Percentiles rank a stretch among this genome's conserved stretches.
Evolutionary conservation across 2,888 invertebrate genomes (phyloP).

Genomic region (Andrena marginata): DNA sequence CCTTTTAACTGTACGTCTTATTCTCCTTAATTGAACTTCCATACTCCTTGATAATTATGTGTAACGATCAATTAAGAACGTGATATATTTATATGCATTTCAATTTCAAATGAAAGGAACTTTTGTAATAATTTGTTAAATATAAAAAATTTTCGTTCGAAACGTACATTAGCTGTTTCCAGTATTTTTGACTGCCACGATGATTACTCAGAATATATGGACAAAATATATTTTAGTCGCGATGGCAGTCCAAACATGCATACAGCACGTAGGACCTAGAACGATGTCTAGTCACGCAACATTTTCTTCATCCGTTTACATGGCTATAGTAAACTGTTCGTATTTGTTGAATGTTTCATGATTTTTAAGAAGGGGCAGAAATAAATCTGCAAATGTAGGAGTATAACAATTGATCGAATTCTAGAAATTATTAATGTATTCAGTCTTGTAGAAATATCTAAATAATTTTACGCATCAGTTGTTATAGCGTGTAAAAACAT

Average conservation of each 20-base stretch:
- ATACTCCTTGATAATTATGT: slow-evolving; percentile 52
- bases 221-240: slow-evolving; percentile 15
- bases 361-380: slow-evolving; percentile 17
- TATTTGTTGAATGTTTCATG: slow-evolving; percentile 38
- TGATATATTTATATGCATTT: slow-evolving; percentile 45
- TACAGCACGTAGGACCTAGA: slow-evolving; percentile 17
- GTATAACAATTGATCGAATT: slow-evolving; percentile 24
- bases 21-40: slow-evolving; percentile 61
- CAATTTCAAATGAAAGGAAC: slow-evolving; percentile 43
- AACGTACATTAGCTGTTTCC: slow-evolving; percentile 24
- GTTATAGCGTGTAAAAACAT: slow-evolving; percentile 34
- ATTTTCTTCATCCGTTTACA: slow-evolving; percentile 27
- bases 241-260: slow-evolving; percentile 24
- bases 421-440: slow-evolving; percentile 19
- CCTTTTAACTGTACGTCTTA: slow-evolving; percentile 40
- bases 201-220: slow-evolving; percentile 11
- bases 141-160: slow-evolving; percentile 39
- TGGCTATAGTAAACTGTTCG: slow-evolving; percentile 18
- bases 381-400: slow-evolving; percentile 22
- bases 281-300: slow-evolving; percentile 43
- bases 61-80: slow-evolving; percentile 12
- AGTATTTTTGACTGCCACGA: slow-evolving; percentile 32
- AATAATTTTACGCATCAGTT: slow-evolving; percentile 32
- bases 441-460: slow-evolving; percentile 17
- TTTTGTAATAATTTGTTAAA: slow-evolving; percentile 60